Evolutionary conservation across 2,797 vertebrate species (phyloP).

Genomic region (Anguilla obscura): DNA sequence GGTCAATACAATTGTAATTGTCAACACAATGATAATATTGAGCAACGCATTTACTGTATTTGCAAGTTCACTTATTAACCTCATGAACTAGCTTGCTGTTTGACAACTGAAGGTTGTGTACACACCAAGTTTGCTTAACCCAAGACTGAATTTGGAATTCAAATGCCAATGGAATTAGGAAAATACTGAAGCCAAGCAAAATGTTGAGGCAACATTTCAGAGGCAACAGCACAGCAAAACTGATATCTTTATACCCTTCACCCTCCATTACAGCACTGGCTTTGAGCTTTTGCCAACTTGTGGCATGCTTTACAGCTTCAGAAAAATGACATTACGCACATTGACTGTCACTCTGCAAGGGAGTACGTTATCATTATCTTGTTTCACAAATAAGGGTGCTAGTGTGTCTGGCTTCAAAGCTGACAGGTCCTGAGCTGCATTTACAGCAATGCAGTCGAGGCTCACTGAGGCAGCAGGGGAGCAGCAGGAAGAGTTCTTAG

Average conservation of each 20-base stretch:
- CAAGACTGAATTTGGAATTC: background rate
- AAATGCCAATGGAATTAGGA: background rate
- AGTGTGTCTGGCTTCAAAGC: constrained; percentile 44
- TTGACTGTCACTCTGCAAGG: constrained; percentile 25
- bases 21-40: no score
- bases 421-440: background rate
- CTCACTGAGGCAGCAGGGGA: constrained; percentile 33
- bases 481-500: constrained; percentile 41
- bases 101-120: no score
- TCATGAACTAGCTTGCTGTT: no score
- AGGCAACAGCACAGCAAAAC: background rate
- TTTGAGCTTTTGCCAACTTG: background rate
- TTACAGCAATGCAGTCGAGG: constrained; percentile 36
- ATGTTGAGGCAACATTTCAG: background rate
- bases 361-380: constrained; percentile 23
- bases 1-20: no score
- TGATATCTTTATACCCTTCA: background rate
- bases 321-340: background rate
- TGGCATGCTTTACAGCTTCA: background rate
- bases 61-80: no score
- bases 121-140: background rate
- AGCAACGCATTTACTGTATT: no score
- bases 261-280: background rate
- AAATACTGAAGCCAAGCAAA: background rate
- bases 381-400: constrained; percentile 33